Conservation (phyloP, 2,113 vertebrate genomes). For the Tamias sibiricus region DNA sequence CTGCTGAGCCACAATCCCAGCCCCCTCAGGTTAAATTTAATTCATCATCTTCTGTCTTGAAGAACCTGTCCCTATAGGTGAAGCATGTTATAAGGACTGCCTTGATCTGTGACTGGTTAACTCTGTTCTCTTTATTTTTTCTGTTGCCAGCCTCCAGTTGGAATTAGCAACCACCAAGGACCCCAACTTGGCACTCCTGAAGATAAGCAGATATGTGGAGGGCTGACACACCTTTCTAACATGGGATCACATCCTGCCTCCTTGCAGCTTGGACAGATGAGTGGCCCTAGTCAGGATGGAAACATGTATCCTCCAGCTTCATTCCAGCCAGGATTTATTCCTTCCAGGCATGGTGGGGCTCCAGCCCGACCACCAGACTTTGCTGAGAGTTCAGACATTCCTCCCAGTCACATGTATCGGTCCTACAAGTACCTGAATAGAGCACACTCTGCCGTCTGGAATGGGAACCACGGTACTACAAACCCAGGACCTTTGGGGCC, state of each 20-base stretch:
- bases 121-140: background rate
- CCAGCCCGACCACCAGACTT: slow-evolving; percentile 76
- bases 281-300: slow-evolving; percentile 88
- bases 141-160: slow-evolving; percentile 86
- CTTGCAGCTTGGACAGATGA: slow-evolving; percentile 88
- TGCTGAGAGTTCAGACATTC: slow-evolving; percentile 81
- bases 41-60: background rate
- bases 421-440: slow-evolving; percentile 91
- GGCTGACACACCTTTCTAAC: slow-evolving; percentile 88
- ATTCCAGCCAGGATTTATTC: slow-evolving; percentile 87
- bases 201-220: slow-evolving; percentile 87
- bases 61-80: background rate
- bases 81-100: background rate
- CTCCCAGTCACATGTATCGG: slow-evolving; percentile 87
- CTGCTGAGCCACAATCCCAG: too few species aligned
- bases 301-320: slow-evolving; percentile 89
- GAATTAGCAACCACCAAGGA: slow-evolving; percentile 88
- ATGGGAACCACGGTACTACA: slow-evolving; percentile 87
- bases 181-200: slow-evolving; percentile 87
- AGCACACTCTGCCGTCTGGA: slow-evolving; percentile 89
- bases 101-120: background rate
- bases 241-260: slow-evolving; percentile 89
- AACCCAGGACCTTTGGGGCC: slow-evolving; percentile 83
- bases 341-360: slow-evolving; percentile 86
- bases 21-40: background rate